Base-by-base conservation (phyloP, 1,140 invertebrate genomes). In the Bombus difficillimus region DNA sequence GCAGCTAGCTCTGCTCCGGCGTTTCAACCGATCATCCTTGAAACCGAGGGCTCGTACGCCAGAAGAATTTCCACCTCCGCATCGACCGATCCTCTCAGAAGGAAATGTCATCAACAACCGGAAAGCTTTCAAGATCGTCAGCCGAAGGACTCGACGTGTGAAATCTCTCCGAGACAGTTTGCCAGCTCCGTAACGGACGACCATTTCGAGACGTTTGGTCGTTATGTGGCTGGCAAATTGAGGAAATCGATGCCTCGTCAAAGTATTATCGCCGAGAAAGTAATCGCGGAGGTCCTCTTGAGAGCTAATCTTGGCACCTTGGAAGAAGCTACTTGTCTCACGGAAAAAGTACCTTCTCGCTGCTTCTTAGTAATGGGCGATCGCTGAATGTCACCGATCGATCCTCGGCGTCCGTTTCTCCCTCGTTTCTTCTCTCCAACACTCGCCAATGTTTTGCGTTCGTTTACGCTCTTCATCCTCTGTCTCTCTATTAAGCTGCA, bases 211-310 rank as follows among this genome's bases (percentile, higher is more conserved):
- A 74, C 83, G 15, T 89, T 89, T 8, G 86, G 86, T 8, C 71
- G 71, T 22, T 89, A 89, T 77, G 88, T 89, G 8, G 86, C 83
- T 1, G 59, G 57, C 0, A 89, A 89, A 68, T 37, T 89, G 41
- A 83, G 80, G 8, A 75, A 87, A n/a, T 88, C 83, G 15, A 72
- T 84, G 68, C 66, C 71, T 1, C 84, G 85, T 5, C 88, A 89
- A 37, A 78, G 86, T 39, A 89, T 89, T 34, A 88, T 89, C 39
- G 88, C 88, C 18, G 88, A 89, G 68, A 89, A 89, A 43, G 71
- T 89, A 13, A 89, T 89, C 32, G 86, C 88, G 25, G 88, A 89
- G 8, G 86, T 89, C 1, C 83, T 89, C 2, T 66, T 86, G 59
- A 83, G 86, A 37, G 88, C 86, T 0, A 89, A 88, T 59, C 76